Evolutionary conservation across 2,888 invertebrate species (phyloP).

Genomic region (Melanostoma scalare): DNA sequence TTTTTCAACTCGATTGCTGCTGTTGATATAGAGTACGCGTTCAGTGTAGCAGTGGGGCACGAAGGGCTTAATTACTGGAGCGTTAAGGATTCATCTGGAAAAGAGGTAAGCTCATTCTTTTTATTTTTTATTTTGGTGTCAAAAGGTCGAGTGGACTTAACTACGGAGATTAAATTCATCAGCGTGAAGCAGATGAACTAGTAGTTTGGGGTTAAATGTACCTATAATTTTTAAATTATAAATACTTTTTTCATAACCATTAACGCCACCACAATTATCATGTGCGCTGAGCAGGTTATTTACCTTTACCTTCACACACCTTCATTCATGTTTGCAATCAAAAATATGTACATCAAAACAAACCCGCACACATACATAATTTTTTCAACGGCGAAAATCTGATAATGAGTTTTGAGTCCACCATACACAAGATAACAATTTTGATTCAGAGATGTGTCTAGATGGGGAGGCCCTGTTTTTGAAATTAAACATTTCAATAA

Average conservation of each 20-base stretch:
- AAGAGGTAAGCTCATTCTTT: slow-evolving; percentile 65
- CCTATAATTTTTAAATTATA: not conserved
- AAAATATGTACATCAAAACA: not conserved
- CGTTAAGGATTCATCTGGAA: slow-evolving; percentile 69
- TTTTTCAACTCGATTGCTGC: slow-evolving; percentile 51
- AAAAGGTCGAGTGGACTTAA: slow-evolving; percentile 67
- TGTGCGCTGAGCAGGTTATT: not conserved
- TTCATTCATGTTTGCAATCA: slow-evolving; percentile 22
- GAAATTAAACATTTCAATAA: no score
- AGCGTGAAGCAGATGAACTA: slow-evolving; percentile 49
- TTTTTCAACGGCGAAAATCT: no score
- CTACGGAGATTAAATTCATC: slow-evolving; percentile 61
- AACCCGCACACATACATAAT: not conserved
- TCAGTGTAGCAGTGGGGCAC: slow-evolving; percentile 62
- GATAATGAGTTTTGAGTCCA: no score
- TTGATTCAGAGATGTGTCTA: no score
- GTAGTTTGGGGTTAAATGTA: slow-evolving; percentile 32
- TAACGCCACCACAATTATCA: slow-evolving; percentile 19
- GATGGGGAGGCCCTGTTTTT: no score
- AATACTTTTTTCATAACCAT: slow-evolving; percentile 5
- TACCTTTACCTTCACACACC: not conserved
- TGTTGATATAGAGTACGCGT: slow-evolving; percentile 51
- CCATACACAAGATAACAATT: no score
- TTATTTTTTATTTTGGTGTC: slow-evolving; percentile 57
- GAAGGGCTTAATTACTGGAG: slow-evolving; percentile 68